Percentiles rank a stretch among this genome's conserved stretches.
Conservation (phyloP, 2,888 invertebrate species). For the Tenthredo notha region DNA sequence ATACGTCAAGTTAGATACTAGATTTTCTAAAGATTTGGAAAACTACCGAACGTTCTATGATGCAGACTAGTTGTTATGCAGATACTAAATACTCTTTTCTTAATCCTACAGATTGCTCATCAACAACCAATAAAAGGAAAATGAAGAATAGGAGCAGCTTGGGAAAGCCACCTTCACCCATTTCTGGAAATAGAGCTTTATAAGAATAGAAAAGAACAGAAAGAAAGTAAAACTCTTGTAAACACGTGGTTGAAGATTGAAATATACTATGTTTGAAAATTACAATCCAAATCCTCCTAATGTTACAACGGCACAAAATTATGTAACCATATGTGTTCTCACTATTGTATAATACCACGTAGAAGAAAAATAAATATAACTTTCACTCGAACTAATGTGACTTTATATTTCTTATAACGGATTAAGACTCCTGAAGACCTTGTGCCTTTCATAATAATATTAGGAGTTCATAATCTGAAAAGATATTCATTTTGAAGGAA, state of each 20-base stretch:
- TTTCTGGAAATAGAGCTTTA: neutral
- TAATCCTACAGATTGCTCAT: neutral
- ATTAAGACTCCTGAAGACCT: neutral
- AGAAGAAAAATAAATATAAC: neutral
- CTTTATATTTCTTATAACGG: neutral
- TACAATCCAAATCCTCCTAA: neutral
- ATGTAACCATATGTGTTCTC: neutral
- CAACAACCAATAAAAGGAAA: neutral
- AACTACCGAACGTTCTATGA: neutral
- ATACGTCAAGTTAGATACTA: neutral
- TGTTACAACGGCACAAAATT: neutral
- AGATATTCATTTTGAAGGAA: neutral
- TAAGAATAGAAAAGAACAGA: neutral
- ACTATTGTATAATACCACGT: neutral
- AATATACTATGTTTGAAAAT: neutral
- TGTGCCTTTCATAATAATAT: neutral
- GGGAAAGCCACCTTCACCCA: neutral
- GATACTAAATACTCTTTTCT: slow-evolving; percentile 3
- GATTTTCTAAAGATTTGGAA: neutral
- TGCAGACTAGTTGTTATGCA: neutral
- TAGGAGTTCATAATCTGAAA: neutral
- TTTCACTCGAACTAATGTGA: neutral
- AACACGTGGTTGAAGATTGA: neutral
- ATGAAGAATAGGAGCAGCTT: neutral
- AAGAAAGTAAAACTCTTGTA: neutral